phyloP scores from a whole-genome alignment of 2,888 invertebrate genomes.

The Boloria selene region DNA sequence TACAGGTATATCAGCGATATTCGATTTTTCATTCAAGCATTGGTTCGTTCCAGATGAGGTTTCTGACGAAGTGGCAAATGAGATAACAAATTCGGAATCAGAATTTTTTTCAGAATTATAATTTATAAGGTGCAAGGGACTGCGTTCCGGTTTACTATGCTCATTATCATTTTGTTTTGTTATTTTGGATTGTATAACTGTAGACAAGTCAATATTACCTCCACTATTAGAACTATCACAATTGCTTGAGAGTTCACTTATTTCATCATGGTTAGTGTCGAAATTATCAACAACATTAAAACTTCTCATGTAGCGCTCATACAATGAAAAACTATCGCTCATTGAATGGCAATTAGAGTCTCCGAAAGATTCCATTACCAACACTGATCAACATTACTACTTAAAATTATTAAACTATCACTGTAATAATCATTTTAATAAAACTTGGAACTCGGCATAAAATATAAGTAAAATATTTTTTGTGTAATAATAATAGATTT shows the following conservation, averaged over 20 bases:
- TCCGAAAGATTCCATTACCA: constrained; percentile 76
- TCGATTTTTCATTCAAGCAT: constrained; percentile 65
- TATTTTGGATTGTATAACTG: constrained; percentile 53
- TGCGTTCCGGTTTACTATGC: constrained; percentile 50
- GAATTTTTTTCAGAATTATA: constrained; percentile 54
- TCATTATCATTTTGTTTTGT: constrained; percentile 52
- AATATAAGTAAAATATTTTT: too few relatives aligned
- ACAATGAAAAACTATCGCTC: constrained; percentile 76
- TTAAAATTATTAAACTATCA: not conserved
- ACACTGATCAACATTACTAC: constrained; percentile 43
- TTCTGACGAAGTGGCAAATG: constrained; percentile 57
- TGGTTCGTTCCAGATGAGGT: constrained; percentile 63
- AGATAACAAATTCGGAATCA: constrained; percentile 56
- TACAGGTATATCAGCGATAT: constrained; percentile 58
- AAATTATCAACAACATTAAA: constrained; percentile 68
- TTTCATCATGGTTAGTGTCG: constrained; percentile 53
- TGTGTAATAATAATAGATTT: too few relatives aligned
- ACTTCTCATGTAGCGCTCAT: constrained; percentile 75
- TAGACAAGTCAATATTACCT: constrained; percentile 67
- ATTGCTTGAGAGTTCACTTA: constrained; percentile 48
- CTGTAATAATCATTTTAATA: not conserved
- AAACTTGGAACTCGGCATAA: not conserved
- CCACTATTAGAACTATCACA: constrained; percentile 58
- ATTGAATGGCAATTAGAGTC: constrained; percentile 75
- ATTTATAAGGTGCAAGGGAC: constrained; percentile 50